Evolutionary conservation across 2,797 vertebrate genomes (phyloP).

Genomic region (Periparus ater): DNA sequence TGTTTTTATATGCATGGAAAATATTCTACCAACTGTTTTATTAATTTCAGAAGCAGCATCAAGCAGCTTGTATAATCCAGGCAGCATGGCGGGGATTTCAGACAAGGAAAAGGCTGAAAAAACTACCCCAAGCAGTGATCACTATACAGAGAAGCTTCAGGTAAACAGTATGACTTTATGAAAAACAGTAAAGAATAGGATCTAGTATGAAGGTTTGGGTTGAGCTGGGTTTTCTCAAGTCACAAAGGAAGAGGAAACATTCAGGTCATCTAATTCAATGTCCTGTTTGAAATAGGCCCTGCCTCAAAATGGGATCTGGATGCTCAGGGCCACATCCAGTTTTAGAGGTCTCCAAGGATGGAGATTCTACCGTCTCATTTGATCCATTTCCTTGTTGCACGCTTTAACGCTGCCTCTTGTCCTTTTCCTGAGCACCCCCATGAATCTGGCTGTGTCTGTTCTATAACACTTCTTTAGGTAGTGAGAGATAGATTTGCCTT

Average conservation of each 20-base stretch:
- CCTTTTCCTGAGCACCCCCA: not conserved
- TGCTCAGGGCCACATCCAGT: not conserved
- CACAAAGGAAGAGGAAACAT: not conserved
- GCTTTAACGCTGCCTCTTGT: not conserved
- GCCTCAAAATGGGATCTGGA: not conserved
- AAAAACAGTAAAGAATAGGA: not conserved
- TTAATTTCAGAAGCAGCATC: slow-evolving; percentile 78
- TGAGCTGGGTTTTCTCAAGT: not conserved
- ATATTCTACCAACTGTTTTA: not conserved
- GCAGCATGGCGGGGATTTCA: slow-evolving; percentile 88
- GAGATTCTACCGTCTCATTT: not conserved
- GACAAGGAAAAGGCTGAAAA: slow-evolving; percentile 87
- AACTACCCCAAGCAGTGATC: slow-evolving; percentile 84
- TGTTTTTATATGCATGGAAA: not conserved
- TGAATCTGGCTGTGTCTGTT: not conserved
- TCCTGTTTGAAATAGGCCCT: not conserved
- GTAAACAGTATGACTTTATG: slow-evolving; percentile 61
- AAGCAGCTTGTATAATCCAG: slow-evolving; percentile 88
- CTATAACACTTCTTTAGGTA: not conserved
- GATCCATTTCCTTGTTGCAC: not conserved
- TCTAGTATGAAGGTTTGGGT: not conserved
- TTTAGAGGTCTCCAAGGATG: not conserved
- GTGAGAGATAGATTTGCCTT: not conserved
- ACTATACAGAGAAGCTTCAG: slow-evolving; percentile 90
- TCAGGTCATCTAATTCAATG: not conserved